Evolutionary conservation across 2,113 vertebrate species (phyloP), one percentile per base, ranked within the genome.

Genomic region (Anguilla japonica): DNA sequence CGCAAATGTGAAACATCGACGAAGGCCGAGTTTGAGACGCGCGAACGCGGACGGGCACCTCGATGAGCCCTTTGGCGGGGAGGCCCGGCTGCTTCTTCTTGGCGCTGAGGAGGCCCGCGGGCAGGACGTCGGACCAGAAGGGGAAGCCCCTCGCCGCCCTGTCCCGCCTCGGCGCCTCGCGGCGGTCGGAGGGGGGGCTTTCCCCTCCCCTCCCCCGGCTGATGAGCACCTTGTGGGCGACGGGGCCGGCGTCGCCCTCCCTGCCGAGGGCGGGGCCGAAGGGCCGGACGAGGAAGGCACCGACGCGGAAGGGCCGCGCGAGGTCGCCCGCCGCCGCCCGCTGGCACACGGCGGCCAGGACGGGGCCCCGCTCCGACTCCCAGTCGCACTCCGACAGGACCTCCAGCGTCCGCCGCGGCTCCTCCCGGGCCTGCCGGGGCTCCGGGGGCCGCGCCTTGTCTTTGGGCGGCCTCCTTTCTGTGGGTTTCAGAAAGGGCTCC

Each of bases 311-410:
- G 88, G 92, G 93, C 1, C 92, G 93, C 16, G 94, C 92, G 29
- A 94, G 84, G 11, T 89, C 93, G 11, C 93, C 86, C 81, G 92
- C 92, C 18, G 92, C 95, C 93, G 96, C 91, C 83, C 94, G 96
- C 39, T 91, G 91, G 41, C 96, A 96, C 56, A 99, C 93, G 86
- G 94, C 94, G 85, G 92, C 95, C 92, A 99, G 94, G 84, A 98
- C 84, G 85, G 87, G 81, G 9, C 86, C 95, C 82, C 96, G 95
- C 91, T 94, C 94, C 63, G 95, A 94, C 91, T 96, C 94, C 98
- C 97, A 97, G 89, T 94, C 94, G 92, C 97, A 97, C 83, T 95
- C 93, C 14, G 98, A 98, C 89, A 98, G 95, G 91, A 99, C 97
- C 92, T 99, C 96, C 81, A 98, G 95, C 90, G 97, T 26, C 20